phyloP scores from a whole-genome alignment of 2,888 invertebrate species.

The Noctua janthe region DNA sequence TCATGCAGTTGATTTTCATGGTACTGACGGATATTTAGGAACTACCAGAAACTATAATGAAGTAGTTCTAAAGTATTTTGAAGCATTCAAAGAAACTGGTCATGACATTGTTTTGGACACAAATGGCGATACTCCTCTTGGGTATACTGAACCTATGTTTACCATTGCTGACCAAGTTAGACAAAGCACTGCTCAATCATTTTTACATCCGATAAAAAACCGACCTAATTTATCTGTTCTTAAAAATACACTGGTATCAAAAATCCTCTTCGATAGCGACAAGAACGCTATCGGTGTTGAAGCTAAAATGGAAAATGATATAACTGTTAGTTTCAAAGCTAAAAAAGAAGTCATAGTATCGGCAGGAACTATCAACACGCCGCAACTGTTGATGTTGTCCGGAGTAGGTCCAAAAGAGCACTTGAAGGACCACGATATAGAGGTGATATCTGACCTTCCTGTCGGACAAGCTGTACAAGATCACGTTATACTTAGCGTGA shows the following conservation, averaged over 20 bases:
- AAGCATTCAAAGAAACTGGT: constrained; percentile 84
- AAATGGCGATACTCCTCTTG: constrained; percentile 80
- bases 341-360: constrained; percentile 86
- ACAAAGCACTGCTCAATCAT: constrained; percentile 87
- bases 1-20: constrained; percentile 70
- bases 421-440: constrained; percentile 74
- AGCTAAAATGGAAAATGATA: constrained; percentile 70
- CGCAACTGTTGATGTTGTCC: constrained; percentile 86
- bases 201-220: constrained; percentile 75
- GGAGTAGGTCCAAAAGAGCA: constrained; percentile 85
- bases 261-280: constrained; percentile 85
- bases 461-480: constrained; percentile 87
- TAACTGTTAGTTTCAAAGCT: constrained; percentile 69
- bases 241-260: constrained; percentile 85
- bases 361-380: constrained; percentile 84
- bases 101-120: constrained; percentile 73
- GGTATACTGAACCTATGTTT: constrained; percentile 83
- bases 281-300: constrained; percentile 84
- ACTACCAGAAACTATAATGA: constrained; percentile 71
- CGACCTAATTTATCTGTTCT: constrained; percentile 77
- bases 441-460: constrained; percentile 77
- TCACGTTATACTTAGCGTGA: constrained; percentile 72
- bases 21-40: constrained; percentile 80
- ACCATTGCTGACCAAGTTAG: constrained; percentile 83
- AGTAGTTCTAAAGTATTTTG: constrained; percentile 64